Conservation (phyloP, 1,140 invertebrate species). For the Apis florea region DNA sequence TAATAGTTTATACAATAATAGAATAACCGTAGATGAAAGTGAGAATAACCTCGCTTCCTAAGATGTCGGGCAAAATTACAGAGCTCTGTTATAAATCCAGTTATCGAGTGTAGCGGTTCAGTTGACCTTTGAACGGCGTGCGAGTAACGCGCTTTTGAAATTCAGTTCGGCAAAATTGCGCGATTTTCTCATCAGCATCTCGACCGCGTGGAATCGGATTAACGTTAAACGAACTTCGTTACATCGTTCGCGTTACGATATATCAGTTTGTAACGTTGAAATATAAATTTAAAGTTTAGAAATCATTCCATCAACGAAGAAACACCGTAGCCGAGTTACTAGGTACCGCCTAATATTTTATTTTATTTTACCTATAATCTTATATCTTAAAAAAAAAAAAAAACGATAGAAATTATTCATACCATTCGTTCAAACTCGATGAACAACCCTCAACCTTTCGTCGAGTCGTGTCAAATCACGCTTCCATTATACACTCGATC, state of each 20-base stretch:
- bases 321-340: too few relatives aligned
- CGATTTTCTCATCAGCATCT: slow-evolving; percentile 17
- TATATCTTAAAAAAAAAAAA: too few relatives aligned
- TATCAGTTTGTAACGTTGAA: not conserved
- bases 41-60: not conserved
- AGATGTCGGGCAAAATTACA: not conserved
- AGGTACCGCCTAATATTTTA: too few relatives aligned
- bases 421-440: too few relatives aligned
- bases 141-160: slow-evolving; percentile 14
- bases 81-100: slow-evolving; percentile 1
- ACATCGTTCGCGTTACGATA: slow-evolving; percentile 12
- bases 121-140: not conserved
- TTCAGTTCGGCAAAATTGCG: slow-evolving; percentile 10
- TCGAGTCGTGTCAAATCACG: not conserved
- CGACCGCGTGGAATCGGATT: slow-evolving; percentile 1
- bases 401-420: too few relatives aligned
- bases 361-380: too few relatives aligned
- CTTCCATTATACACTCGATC: too few relatives aligned
- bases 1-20: not conserved
- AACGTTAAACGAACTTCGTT: slow-evolving; percentile 20
- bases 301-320: not conserved
- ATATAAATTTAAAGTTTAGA: not conserved
- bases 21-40: not conserved
- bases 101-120: not conserved
- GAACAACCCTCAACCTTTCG: not conserved